phyloP scores from a whole-genome alignment of 2,888 invertebrate genomes.

The Drosophila atroscutellata region DNA sequence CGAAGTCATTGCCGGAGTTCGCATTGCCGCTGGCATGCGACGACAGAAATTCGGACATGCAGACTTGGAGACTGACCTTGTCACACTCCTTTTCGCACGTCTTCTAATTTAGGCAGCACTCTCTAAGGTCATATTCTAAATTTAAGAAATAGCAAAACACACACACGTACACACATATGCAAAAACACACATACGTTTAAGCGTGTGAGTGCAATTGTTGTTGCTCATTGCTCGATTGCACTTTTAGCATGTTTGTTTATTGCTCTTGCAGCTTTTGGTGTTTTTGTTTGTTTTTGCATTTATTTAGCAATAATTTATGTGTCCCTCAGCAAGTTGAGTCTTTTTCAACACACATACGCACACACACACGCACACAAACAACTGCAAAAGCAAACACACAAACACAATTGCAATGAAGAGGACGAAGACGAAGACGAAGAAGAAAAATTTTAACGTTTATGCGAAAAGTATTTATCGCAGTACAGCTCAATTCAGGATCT shows the following conservation, averaged over 20 bases:
- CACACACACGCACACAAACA: slow-evolving; percentile 31
- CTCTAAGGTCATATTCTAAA: slow-evolving; percentile 64
- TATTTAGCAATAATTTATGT: slow-evolving; percentile 2
- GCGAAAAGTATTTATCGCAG: slow-evolving; percentile 8
- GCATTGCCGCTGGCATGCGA: slow-evolving; percentile 37
- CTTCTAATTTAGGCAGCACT: slow-evolving; percentile 22
- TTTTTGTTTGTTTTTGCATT: slow-evolving; percentile 7
- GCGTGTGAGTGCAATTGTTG: slow-evolving; percentile 1
- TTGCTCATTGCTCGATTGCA: slow-evolving; percentile 25
- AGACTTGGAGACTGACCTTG: slow-evolving; percentile 31
- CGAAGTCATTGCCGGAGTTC: slow-evolving; percentile 30
- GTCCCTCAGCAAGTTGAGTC: slow-evolving; percentile 25
- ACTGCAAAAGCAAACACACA: slow-evolving; percentile 58
- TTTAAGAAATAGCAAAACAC: slow-evolving; percentile 30
- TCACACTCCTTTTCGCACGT: slow-evolving; percentile 39
- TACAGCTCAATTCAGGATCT: neutral
- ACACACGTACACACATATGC: neutral
- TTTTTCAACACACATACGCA: slow-evolving; percentile 31
- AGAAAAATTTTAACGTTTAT: slow-evolving; percentile 36
- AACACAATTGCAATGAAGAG: slow-evolving; percentile 48
- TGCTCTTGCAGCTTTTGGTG: slow-evolving; percentile 12
- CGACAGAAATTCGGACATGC: slow-evolving; percentile 61
- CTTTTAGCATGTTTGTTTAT: neutral
- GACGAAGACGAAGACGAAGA: slow-evolving; percentile 36
- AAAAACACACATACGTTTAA: neutral